phyloP scores from a whole-genome alignment of 2,113 vertebrate species.

The Etia nguti region DNA sequence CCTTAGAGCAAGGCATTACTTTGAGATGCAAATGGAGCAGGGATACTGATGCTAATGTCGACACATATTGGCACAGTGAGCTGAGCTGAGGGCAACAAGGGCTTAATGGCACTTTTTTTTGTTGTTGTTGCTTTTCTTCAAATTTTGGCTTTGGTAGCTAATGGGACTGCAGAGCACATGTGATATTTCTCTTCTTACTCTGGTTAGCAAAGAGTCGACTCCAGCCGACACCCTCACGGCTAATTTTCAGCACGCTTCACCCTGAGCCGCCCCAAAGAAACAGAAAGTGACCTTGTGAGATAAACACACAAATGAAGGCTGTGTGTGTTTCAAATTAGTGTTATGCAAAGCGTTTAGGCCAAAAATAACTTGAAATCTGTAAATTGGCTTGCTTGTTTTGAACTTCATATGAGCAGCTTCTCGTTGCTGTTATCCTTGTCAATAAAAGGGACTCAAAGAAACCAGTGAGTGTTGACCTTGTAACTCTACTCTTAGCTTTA shows the following conservation, averaged over 20 bases:
- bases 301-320: background rate
- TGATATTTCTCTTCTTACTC: background rate
- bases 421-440: background rate
- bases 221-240: background rate
- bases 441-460: background rate
- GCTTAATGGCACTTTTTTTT: background rate
- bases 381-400: background rate
- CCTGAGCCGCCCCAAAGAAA: background rate
- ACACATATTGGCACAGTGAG: background rate
- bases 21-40: constrained; percentile 33
- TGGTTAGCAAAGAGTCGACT: background rate
- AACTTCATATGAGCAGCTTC: background rate
- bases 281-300: constrained; percentile 10
- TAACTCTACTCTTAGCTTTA: background rate
- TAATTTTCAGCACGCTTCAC: background rate
- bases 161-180: background rate
- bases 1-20: constrained; percentile 47
- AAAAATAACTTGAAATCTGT: constrained; percentile 2
- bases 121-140: background rate
- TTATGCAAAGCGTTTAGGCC: background rate
- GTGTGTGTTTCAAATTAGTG: constrained; percentile 17
- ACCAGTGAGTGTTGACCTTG: background rate
- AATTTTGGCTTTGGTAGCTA: background rate
- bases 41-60: background rate
- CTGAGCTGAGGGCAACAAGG: background rate